Base-by-base conservation (phyloP, 2,888 invertebrate species). In the Pandemis heparana region DNA sequence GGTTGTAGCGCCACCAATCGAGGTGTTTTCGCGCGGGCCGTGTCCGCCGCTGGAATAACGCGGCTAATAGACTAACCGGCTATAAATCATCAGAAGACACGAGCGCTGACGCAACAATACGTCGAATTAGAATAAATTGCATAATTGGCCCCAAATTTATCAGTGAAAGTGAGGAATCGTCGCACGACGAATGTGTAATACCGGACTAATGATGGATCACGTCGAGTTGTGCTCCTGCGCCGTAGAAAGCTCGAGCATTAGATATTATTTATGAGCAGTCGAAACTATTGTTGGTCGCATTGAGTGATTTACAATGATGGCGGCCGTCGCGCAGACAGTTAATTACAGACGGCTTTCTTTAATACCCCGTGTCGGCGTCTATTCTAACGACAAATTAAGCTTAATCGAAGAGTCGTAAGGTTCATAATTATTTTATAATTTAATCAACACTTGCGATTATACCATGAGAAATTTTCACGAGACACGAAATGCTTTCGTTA, bases 91-190 rank as follows among this genome's bases (percentile, higher is more conserved):
- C 75, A 70, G 75, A 77, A 76, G 78, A 80, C 80, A 79, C 81
- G 80, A 79, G 73, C 80, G 77, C 67, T 80, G 80, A 82, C 80
- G 80, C 80, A 81, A 80, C 78, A 78, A 74, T 74, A 74, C 77
- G 73, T 78, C 77, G 63, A 76, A 80, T 81, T 82, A 85, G 82
- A 79, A 81, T 84, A 87, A 87, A 90, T 92, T 91, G 87, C 89
- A 89, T 91, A 92, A 92, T 89, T 87, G 86, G 81, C 81, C 83
- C 83, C 85, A 83, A 89, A 89, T 87, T 87, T 86, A 90, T 88
- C 85, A 88, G 92, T 88, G 93, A 93, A 93, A 93, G 93, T 91
- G 87, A 85, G 83, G 88, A 89, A 89, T 89, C 83, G 84, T 82
- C 87, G 87, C 89, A 88, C 87, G 86, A 87, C 85, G 81, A 80